Conservation (phyloP, 2,888 invertebrate species). For the Andricus quercusramuli region DNA sequence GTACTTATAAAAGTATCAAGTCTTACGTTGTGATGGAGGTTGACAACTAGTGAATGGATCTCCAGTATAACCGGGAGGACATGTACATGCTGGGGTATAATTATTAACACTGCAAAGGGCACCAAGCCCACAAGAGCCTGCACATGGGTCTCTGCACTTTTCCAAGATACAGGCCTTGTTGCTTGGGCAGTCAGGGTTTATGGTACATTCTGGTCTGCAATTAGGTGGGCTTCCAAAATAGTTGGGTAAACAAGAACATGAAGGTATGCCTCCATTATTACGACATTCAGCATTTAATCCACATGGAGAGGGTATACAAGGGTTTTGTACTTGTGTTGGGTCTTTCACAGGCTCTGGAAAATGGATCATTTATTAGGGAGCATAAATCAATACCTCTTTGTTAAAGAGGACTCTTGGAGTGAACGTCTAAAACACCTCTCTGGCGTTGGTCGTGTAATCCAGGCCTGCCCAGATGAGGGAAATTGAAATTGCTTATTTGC, state of each 20-base stretch:
- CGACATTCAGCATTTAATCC: slow-evolving; percentile 88
- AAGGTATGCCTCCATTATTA: slow-evolving; percentile 84
- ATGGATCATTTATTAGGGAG: slow-evolving; percentile 1
- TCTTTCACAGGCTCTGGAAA: slow-evolving; percentile 48
- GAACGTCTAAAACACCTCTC: too few relatives aligned
- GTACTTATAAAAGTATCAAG: neutral
- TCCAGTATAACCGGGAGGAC: slow-evolving; percentile 85
- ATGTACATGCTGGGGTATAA: slow-evolving; percentile 80
- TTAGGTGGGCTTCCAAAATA: slow-evolving; percentile 86
- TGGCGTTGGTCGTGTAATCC: too few relatives aligned
- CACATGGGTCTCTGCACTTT: slow-evolving; percentile 86
- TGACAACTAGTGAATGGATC: slow-evolving; percentile 85
- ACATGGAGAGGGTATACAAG: slow-evolving; percentile 86
- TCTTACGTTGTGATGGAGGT: slow-evolving; percentile 80
- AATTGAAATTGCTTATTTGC: too few relatives aligned
- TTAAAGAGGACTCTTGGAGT: too few relatives aligned
- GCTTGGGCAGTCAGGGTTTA: slow-evolving; percentile 86
- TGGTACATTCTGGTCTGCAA: slow-evolving; percentile 89
- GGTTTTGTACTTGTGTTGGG: slow-evolving; percentile 62
- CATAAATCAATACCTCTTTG: too few relatives aligned
- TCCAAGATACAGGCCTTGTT: slow-evolving; percentile 87
- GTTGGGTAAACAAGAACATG: slow-evolving; percentile 87
- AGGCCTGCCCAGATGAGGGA: too few relatives aligned
- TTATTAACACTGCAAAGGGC: slow-evolving; percentile 81
- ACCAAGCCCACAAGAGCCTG: slow-evolving; percentile 70